Conservation (phyloP, 2,888 invertebrate genomes). For the Rotaria magnacalcarata region DNA sequence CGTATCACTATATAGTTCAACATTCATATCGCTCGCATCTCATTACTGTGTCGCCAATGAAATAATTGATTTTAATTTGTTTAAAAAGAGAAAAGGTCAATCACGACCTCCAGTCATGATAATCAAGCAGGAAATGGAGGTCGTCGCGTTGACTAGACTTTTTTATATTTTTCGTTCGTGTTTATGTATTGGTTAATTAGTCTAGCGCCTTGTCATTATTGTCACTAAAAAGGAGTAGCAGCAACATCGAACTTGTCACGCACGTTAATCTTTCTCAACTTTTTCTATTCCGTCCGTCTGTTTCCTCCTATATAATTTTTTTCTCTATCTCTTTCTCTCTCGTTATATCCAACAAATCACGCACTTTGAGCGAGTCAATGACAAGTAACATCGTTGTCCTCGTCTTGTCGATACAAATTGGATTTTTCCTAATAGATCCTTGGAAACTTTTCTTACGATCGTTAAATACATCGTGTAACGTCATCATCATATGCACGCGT, state of each 20-base stretch:
- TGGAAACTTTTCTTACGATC: background rate
- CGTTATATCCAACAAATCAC: background rate
- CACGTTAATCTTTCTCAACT: background rate
- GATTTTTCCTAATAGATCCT: constrained; percentile 16
- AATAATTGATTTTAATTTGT: constrained; percentile 7
- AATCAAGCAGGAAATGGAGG: background rate
- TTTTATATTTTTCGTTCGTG: background rate
- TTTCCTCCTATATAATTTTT: background rate
- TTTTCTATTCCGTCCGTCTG: background rate
- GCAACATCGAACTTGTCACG: constrained; percentile 3
- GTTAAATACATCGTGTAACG: background rate
- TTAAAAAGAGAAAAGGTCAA: background rate
- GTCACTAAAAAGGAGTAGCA: background rate
- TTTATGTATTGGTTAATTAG: background rate
- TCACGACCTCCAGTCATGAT: background rate
- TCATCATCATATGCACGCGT: background rate
- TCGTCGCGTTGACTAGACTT: background rate
- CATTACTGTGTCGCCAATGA: background rate
- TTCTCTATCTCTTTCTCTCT: background rate
- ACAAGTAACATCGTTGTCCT: background rate
- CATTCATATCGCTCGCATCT: background rate
- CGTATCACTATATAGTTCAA: background rate
- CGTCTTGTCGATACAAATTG: background rate
- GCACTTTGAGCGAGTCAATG: background rate
- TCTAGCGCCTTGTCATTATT: constrained; percentile 17